A percentile compares a stretch with the other conserved stretches of the same genome.
phyloP scores from a whole-genome alignment of 1,140 invertebrate species.

The Papilio helenus region DNA sequence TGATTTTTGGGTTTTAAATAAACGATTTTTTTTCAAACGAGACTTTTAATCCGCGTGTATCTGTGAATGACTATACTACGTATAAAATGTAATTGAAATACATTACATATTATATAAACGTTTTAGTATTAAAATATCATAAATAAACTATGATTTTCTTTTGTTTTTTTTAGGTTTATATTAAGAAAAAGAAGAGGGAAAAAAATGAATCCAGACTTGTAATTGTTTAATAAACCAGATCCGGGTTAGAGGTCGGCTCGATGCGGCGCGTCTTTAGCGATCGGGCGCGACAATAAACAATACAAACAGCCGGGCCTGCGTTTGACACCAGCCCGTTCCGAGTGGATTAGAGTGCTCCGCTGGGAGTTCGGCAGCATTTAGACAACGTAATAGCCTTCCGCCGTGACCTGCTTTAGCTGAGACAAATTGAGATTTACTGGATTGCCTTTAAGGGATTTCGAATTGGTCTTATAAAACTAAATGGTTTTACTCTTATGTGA shows the following conservation, averaged over 20 bases:
- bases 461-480: constrained; percentile 75
- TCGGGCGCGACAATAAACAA: constrained; percentile 81
- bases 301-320: constrained; percentile 81
- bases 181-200: too few relatives aligned
- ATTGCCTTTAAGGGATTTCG: constrained; percentile 73
- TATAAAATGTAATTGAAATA: too few relatives aligned
- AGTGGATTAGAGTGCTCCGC: constrained; percentile 81
- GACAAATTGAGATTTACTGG: constrained; percentile 82
- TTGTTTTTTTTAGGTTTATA: too few relatives aligned
- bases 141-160: too few relatives aligned
- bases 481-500: constrained; percentile 69
- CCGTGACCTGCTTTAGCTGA: constrained; percentile 82
- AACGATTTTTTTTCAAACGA: neutral
- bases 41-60: neutral
- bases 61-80: neutral
- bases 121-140: too few relatives aligned
- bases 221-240: constrained; percentile 5
- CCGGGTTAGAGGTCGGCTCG: constrained; percentile 16
- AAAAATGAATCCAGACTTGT: neutral
- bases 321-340: constrained; percentile 80
- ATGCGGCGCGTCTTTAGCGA: constrained; percentile 64
- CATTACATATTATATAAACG: too few relatives aligned
- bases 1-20: neutral
- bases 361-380: constrained; percentile 80
- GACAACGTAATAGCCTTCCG: constrained; percentile 80